Percentiles rank a stretch among this genome's conserved stretches.
Conservation (phyloP, 2,797 vertebrate species). For the Myotis planiceps region DNA sequence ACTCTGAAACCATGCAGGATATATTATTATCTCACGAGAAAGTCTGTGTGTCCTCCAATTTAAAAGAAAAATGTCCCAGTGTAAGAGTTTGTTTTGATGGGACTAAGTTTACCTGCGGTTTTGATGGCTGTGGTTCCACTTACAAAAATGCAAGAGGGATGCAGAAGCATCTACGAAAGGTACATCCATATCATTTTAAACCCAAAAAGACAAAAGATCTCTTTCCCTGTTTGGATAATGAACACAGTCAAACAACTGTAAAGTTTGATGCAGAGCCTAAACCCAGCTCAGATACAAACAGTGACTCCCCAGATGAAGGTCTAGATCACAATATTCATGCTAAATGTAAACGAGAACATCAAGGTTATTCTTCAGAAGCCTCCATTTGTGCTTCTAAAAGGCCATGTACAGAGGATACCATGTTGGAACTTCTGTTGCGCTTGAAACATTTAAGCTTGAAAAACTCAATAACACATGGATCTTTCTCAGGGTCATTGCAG, state of each 20-base stretch:
- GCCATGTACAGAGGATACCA: conserved; percentile 86
- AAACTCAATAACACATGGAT: conserved; percentile 85
- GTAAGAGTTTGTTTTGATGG: conserved; percentile 94
- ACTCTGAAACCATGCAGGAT: conserved; percentile 77
- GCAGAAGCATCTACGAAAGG: conserved; percentile 93
- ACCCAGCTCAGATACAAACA: conserved; percentile 83
- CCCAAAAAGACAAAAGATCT: conserved; percentile 88
- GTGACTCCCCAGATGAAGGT: conserved; percentile 84
- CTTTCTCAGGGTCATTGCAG: conserved; percentile 84
- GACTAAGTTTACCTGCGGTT: conserved; percentile 93
- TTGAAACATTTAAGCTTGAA: conserved; percentile 94
- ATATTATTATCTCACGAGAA: conserved; percentile 84
- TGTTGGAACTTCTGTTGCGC: conserved; percentile 93
- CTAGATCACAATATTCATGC: conserved; percentile 73
- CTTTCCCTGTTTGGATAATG: conserved; percentile 68
- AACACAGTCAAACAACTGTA: conserved; percentile 76
- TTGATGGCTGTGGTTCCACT: conserved; percentile 93
- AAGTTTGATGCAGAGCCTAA: conserved; percentile 81
- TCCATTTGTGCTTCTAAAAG: conserved; percentile 83
- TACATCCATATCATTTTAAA: conserved; percentile 92
- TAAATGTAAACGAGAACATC: conserved; percentile 79
- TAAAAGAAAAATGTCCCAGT: conserved; percentile 85
- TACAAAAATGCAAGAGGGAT: conserved; percentile 93
- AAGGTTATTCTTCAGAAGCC: conserved; percentile 85
- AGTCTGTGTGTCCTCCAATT: conserved; percentile 80